phyloP scores from a whole-genome alignment of 30 jellyfish, hydroid and myxozoan species.

The Chrysaora quinquecirrha region DNA sequence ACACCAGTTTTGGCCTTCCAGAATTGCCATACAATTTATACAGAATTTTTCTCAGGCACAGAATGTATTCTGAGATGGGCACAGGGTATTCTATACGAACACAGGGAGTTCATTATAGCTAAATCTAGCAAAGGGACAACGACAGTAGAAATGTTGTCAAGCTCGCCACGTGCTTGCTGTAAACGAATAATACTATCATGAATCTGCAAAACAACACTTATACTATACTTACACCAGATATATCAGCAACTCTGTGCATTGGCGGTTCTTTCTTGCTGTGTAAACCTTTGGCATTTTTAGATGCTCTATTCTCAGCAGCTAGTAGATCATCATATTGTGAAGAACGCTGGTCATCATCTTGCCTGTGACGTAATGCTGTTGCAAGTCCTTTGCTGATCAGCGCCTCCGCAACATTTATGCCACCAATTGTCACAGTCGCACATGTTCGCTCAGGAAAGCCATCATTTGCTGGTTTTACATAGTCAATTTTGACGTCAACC shows the following conservation, averaged over 20 bases:
- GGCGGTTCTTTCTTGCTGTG: conserved; percentile 95
- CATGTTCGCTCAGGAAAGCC: conserved; percentile 94
- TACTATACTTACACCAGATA: conserved; percentile 80
- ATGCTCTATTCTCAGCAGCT: conserved; percentile 92
- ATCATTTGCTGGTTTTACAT: conserved; percentile 89
- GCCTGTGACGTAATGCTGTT: conserved; percentile 86
- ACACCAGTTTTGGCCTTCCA: too few relatives aligned
- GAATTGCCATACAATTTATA: too few relatives aligned
- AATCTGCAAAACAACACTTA: too few relatives aligned
- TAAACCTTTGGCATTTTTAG: conserved; percentile 84
- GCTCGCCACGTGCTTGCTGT: too few relatives aligned
- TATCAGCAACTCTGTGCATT: conserved; percentile 90
- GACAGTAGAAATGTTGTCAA: too few relatives aligned
- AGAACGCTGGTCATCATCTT: conserved; percentile 92
- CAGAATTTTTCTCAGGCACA: too few relatives aligned
- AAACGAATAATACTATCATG: too few relatives aligned
- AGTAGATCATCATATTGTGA: conserved; percentile 85
- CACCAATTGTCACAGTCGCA: conserved; percentile 88
- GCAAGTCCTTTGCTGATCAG: conserved; percentile 95
- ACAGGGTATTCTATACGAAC: too few relatives aligned
- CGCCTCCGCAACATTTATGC: conserved; percentile 91
- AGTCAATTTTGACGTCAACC: conserved; percentile 86
- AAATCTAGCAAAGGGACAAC: too few relatives aligned
- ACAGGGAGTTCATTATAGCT: too few relatives aligned
- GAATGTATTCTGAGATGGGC: too few relatives aligned